A percentile compares a stretch with the other conserved stretches of the same genome.
Conservation (phyloP, 2,113 vertebrate genomes). For the Lasiurus borealis region DNA sequence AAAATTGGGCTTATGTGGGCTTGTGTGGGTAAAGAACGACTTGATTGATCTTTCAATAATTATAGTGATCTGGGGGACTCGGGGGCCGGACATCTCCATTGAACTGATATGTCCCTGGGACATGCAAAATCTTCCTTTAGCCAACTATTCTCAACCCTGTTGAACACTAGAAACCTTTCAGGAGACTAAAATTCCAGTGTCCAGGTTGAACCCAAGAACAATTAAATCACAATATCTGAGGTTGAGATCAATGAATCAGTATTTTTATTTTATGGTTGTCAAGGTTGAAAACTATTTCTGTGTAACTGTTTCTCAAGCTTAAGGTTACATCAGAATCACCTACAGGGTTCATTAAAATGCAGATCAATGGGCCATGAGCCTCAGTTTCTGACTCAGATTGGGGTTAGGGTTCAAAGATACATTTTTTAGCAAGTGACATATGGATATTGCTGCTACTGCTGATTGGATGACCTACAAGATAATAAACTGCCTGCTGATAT, state of each 20-base stretch:
- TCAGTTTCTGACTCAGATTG: background rate
- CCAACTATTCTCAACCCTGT: background rate
- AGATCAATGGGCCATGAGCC: background rate
- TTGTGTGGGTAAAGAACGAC: background rate
- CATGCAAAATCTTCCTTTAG: background rate
- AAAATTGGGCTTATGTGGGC: background rate
- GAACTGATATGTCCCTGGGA: background rate
- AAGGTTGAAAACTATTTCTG: background rate
- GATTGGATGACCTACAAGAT: background rate
- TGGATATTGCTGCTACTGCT: background rate
- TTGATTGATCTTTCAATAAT: background rate
- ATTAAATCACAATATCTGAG: background rate
- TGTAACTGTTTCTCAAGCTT: background rate
- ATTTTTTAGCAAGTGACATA: background rate
- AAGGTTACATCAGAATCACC: background rate
- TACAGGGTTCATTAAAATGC: background rate
- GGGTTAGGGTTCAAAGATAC: background rate
- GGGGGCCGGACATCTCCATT: rapidly evolving
- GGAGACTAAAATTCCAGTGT: background rate
- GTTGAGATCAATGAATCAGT: background rate
- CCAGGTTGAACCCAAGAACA: background rate
- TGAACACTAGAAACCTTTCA: background rate
- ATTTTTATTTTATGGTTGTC: background rate
- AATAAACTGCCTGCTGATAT: background rate
- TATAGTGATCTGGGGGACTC: rapidly evolving